phyloP scores from a whole-genome alignment of 2,888 invertebrate genomes.

The Epistrophella euchroma region DNA sequence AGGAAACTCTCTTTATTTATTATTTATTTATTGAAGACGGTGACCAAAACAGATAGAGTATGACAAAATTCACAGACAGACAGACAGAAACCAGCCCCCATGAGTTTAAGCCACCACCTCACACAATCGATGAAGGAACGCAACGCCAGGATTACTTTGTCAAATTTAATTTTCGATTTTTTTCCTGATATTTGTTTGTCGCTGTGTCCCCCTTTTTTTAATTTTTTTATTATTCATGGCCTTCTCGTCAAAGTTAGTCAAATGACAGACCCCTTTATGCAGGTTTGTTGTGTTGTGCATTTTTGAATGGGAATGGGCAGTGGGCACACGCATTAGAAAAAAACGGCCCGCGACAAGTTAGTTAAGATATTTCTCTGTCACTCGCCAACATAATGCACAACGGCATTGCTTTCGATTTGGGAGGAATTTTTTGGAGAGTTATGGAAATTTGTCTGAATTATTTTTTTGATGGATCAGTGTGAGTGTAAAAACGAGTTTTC shows the following conservation, averaged over 20 bases:
- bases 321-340: conserved; percentile 10
- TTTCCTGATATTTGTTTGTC: neutral
- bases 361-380: too few relatives aligned
- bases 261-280: conserved; percentile 52
- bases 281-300: conserved; percentile 5
- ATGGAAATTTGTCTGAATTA: too few relatives aligned
- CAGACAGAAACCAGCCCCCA: neutral
- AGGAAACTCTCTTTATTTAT: neutral
- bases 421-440: too few relatives aligned
- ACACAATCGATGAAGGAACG: too few relatives aligned
- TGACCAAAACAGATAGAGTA: neutral
- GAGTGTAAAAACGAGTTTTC: too few relatives aligned
- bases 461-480: too few relatives aligned
- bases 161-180: too few relatives aligned
- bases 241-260: conserved; percentile 57
- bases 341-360: conserved; percentile 18
- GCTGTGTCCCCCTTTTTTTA: conserved; percentile 34
- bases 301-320: too few relatives aligned
- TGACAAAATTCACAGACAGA: conserved; percentile 10
- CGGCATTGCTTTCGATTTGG: too few relatives aligned
- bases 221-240: conserved; percentile 61
- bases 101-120: too few relatives aligned
- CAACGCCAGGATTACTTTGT: too few relatives aligned
- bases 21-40: neutral
- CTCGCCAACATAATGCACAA: too few relatives aligned